Percentiles rank a stretch among this genome's conserved stretches.
phyloP scores from a whole-genome alignment of 2,888 invertebrate species.

The Dromius quadrimaculatus region DNA sequence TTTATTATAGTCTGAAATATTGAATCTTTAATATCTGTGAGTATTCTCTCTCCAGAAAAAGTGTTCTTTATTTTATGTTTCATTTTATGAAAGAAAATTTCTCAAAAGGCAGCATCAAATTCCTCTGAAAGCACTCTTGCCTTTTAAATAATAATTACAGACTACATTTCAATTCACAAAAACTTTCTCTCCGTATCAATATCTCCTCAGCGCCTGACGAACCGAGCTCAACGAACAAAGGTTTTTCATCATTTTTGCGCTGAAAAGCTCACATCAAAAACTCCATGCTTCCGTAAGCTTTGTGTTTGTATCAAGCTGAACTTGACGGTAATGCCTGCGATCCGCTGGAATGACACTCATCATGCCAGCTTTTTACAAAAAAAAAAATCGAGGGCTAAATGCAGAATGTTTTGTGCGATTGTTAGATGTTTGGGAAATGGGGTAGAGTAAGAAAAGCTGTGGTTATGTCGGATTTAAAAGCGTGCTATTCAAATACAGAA shows the following conservation, averaged over 20 bases:
- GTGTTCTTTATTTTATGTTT: no score
- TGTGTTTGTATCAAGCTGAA: not conserved
- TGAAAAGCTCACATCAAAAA: not conserved
- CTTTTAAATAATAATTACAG: not conserved
- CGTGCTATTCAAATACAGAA: no score
- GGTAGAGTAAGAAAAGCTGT: no score
- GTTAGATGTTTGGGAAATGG: no score
- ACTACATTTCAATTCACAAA: not conserved
- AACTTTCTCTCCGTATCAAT: constrained; percentile 5
- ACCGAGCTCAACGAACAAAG: not conserved
- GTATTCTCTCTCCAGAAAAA: no score
- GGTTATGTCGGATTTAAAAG: no score
- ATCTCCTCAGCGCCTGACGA: not conserved
- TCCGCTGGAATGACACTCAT: not conserved
- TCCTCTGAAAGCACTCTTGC: not conserved
- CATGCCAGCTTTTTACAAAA: not conserved
- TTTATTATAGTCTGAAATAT: no score
- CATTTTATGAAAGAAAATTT: no score
- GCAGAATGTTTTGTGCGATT: no score
- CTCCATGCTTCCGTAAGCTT: not conserved
- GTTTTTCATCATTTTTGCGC: not conserved
- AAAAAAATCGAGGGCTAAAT: no score
- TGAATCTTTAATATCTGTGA: no score
- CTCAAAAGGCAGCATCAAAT: no score
- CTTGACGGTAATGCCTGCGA: constrained; percentile 1